phyloP scores from a whole-genome alignment of 2,888 invertebrate genomes.

The Drosophila nigricruria region DNA sequence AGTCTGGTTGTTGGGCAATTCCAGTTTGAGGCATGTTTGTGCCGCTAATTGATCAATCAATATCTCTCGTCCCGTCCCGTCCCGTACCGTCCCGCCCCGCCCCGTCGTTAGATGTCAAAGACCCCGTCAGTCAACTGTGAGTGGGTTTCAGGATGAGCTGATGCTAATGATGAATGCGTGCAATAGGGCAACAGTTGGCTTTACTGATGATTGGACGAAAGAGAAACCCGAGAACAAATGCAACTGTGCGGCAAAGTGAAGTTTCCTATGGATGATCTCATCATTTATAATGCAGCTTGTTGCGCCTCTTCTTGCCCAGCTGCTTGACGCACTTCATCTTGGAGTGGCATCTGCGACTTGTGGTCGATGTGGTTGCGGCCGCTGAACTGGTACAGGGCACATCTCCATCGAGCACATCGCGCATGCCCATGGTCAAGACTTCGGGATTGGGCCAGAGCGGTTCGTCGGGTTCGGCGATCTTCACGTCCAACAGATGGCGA shows the following conservation, averaged over 20 bases:
- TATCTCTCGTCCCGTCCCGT: background rate
- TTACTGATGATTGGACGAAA: conserved; percentile 29
- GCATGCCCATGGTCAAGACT: conserved; percentile 49
- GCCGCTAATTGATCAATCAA: conserved; percentile 48
- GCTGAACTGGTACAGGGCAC: conserved; percentile 25
- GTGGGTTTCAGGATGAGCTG: background rate
- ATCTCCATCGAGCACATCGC: background rate
- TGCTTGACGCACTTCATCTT: conserved; percentile 17
- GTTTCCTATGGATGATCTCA: background rate
- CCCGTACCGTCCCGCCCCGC: background rate
- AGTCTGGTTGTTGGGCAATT: conserved; percentile 25
- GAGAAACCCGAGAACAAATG: background rate
- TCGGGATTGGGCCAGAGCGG: conserved; percentile 52
- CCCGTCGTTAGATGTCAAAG: conserved; percentile 16
- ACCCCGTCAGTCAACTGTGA: conserved; percentile 4
- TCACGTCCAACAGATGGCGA: conserved; percentile 42
- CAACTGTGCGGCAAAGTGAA: background rate
- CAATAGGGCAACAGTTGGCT: conserved; percentile 16
- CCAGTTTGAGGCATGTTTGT: conserved; percentile 18
- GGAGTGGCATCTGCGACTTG: conserved; percentile 1
- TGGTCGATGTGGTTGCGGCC: background rate
- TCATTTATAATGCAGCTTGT: conserved; percentile 13
- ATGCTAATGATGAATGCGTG: background rate
- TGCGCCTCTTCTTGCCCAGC: conserved; percentile 18
- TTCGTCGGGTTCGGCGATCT: conserved; percentile 10